phyloP scores from a whole-genome alignment of 2,113 vertebrate genomes.

The Scytalopus superciliaris region DNA sequence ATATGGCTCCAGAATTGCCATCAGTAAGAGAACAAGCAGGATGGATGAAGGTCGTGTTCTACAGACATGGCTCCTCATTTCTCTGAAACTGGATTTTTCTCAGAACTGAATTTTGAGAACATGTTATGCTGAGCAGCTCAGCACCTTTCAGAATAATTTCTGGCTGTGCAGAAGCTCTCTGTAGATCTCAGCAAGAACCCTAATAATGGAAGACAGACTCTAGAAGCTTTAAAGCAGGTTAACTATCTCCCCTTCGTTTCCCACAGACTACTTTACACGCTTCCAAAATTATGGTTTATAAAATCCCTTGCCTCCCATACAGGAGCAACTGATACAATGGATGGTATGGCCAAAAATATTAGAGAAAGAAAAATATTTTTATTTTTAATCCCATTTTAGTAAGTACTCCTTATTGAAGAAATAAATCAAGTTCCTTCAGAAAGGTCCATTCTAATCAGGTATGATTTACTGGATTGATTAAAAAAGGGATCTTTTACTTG shows the following conservation, averaged over 20 bases:
- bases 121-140: not conserved
- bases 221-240: not conserved
- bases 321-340: not conserved
- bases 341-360: not conserved
- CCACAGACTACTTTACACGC: not conserved
- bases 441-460: not conserved
- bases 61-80: not conserved
- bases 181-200: not conserved
- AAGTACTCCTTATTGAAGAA: not conserved
- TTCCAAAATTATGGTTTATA: not conserved
- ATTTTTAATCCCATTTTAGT: not conserved
- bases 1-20: not conserved
- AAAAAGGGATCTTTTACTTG: not conserved
- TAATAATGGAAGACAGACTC: not conserved
- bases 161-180: not conserved
- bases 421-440: not conserved
- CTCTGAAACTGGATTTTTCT: not conserved
- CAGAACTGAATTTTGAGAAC: not conserved
- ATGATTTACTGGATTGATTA: not conserved
- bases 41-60: not conserved
- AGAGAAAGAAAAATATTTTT: not conserved
- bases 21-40: not conserved
- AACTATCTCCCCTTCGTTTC: not conserved
- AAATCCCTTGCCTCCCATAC: not conserved
- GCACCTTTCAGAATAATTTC: not conserved